Conservation (phyloP, 2,113 vertebrate species). For the Kobus ellipsiprymnus region DNA sequence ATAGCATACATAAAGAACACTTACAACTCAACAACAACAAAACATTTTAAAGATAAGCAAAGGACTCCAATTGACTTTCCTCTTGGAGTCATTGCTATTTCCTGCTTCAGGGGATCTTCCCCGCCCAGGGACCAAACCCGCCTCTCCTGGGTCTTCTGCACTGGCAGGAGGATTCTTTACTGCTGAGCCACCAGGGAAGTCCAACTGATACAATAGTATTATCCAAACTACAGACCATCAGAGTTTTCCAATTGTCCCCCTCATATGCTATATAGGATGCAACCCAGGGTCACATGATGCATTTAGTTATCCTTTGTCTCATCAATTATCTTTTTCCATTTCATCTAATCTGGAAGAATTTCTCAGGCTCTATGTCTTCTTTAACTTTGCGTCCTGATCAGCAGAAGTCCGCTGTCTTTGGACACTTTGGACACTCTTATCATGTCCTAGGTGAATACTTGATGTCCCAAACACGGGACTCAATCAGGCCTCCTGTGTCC, state of each 20-base stretch:
- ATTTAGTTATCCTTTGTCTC: neutral
- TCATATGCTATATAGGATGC: neutral
- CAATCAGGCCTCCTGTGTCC: neutral
- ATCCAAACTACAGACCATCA: neutral
- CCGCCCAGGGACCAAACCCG: neutral
- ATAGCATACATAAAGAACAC: neutral
- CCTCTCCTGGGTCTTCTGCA: neutral
- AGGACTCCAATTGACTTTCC: neutral
- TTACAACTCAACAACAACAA: neutral
- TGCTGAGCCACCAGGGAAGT: neutral
- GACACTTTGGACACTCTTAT: neutral
- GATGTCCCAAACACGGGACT: neutral
- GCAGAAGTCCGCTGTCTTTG: neutral
- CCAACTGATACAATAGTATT: neutral
- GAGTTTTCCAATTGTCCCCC: neutral
- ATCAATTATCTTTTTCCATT: neutral
- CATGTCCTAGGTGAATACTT: neutral
- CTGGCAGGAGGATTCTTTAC: neutral
- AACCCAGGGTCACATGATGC: neutral
- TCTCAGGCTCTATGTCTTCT: neutral
- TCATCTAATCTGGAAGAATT: neutral
- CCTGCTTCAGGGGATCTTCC: neutral
- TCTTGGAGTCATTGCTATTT: neutral
- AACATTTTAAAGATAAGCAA: neutral
- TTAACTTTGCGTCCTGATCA: neutral